A percentile compares a stretch with the other conserved stretches of the same genome.
Conservation (phyloP, 2,888 invertebrate species). For the Cepaea hortensis region DNA sequence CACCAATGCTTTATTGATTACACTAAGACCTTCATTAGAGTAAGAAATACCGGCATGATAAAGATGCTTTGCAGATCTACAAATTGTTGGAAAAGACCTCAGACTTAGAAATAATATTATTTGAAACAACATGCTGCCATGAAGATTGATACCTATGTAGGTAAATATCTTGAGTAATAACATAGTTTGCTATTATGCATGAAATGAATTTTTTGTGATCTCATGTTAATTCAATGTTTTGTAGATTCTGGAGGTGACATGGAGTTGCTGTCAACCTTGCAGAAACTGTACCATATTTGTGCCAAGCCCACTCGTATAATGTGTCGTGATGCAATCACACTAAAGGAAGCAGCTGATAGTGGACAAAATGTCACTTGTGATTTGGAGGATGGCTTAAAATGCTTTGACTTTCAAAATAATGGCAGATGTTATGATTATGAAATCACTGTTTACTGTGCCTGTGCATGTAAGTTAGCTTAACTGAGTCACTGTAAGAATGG, state of each 20-base stretch:
- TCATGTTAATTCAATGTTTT: neutral
- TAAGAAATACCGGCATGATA: too few species aligned
- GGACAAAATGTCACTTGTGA: slow-evolving; percentile 65
- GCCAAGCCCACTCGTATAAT: slow-evolving; percentile 51
- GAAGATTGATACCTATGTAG: too few species aligned
- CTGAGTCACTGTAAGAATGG: neutral
- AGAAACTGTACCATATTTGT: slow-evolving; percentile 55
- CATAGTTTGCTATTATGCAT: too few species aligned
- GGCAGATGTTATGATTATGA: slow-evolving; percentile 71
- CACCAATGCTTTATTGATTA: too few species aligned
- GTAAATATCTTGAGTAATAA: too few species aligned
- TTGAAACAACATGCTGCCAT: too few species aligned
- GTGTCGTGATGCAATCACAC: slow-evolving; percentile 50
- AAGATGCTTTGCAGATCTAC: too few species aligned
- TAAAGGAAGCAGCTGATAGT: slow-evolving; percentile 41
- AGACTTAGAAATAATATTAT: too few species aligned
- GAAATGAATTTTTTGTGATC: too few species aligned
- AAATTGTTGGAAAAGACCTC: too few species aligned
- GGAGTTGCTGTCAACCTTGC: slow-evolving; percentile 53
- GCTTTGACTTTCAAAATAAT: slow-evolving; percentile 76
- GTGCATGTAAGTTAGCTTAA: slow-evolving; percentile 67
- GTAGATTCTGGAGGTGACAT: slow-evolving; percentile 59
- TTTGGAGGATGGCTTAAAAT: slow-evolving; percentile 84
- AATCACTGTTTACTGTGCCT: slow-evolving; percentile 77
- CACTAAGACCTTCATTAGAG: too few species aligned